Evolutionary conservation across 2,797 vertebrate species (phyloP).

Genomic region (Periparus ater): DNA sequence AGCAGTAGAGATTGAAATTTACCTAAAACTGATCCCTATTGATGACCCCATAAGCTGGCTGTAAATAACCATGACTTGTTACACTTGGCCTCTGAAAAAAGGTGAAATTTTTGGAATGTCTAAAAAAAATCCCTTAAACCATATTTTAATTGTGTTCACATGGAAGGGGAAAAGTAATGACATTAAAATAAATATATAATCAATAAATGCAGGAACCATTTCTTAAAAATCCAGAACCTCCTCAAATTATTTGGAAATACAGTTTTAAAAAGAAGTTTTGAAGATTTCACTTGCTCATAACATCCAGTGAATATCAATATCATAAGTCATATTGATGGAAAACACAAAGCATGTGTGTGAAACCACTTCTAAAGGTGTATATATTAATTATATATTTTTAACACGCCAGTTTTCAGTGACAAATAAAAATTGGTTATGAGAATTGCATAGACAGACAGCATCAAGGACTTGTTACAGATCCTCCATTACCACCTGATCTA

Average conservation of each 20-base stretch:
- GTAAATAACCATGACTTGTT: slow-evolving; percentile 25
- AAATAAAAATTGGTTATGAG: background rate
- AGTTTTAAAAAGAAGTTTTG: background rate
- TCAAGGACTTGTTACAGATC: background rate
- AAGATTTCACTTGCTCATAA: background rate
- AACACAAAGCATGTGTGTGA: background rate
- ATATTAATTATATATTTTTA: background rate
- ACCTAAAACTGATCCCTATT: background rate
- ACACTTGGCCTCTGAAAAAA: slow-evolving; percentile 9
- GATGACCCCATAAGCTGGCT: background rate
- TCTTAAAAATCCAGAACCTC: background rate
- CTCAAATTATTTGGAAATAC: background rate
- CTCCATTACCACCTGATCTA: background rate
- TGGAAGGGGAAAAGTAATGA: background rate
- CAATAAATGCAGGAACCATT: background rate
- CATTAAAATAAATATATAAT: background rate
- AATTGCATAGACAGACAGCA: background rate
- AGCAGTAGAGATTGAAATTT: background rate
- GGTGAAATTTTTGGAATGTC: slow-evolving; percentile 5
- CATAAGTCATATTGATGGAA: background rate
- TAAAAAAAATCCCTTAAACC: background rate
- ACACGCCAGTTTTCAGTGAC: background rate
- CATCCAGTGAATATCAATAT: background rate
- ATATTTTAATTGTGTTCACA: background rate
- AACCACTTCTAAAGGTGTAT: background rate